Percentiles rank a stretch among this genome's conserved stretches.
phyloP scores from a whole-genome alignment of 1,140 invertebrate species.

The Conus betulinus region DNA sequence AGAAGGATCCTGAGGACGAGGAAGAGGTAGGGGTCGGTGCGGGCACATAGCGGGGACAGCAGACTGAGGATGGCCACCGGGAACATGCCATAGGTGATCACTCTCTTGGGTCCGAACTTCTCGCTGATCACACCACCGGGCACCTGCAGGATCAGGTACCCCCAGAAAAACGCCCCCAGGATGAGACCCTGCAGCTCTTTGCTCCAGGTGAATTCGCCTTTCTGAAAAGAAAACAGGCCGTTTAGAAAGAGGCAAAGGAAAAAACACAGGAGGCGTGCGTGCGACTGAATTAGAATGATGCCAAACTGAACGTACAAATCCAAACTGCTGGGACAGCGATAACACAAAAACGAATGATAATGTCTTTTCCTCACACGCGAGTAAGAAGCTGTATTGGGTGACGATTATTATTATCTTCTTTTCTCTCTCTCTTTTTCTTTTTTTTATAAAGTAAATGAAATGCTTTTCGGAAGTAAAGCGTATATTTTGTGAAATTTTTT shows the following conservation, averaged over 20 bases:
- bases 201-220: constrained; percentile 87
- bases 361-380: no score
- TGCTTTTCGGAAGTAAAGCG: no score
- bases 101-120: constrained; percentile 85
- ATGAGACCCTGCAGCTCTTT: constrained; percentile 86
- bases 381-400: no score
- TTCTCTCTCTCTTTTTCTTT: no score
- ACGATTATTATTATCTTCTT: no score
- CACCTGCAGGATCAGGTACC: constrained; percentile 86
- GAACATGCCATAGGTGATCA: constrained; percentile 88
- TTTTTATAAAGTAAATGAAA: no score
- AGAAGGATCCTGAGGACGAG: constrained; percentile 74
- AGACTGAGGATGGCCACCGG: constrained; percentile 88
- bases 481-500: no score
- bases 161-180: constrained; percentile 91
- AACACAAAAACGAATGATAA: neutral
- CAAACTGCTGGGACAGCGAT: neutral
- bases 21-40: constrained; percentile 76
- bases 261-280: neutral
- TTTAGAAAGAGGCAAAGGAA: constrained; percentile 34
- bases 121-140: constrained; percentile 86
- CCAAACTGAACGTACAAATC: neutral
- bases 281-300: neutral
- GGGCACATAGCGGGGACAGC: constrained; percentile 86
- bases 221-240: constrained; percentile 27